Base-by-base conservation (phyloP, 2,113 vertebrate species). In the Speoplatyrhinus poulsoni region DNA sequence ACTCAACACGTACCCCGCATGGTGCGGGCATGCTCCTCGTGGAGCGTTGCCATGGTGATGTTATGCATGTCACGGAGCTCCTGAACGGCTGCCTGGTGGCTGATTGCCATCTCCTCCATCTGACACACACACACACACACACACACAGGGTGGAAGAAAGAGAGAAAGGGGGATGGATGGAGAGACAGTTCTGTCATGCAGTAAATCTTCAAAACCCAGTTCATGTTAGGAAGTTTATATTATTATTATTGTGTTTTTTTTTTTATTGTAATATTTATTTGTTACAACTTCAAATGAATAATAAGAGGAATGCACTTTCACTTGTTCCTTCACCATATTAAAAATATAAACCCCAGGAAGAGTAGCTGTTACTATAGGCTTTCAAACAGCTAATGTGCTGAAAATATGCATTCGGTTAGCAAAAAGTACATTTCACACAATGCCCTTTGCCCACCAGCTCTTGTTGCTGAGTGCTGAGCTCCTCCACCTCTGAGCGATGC, bases 91-190 rank as follows among this genome's bases (percentile, higher is more conserved):
- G 93, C 89, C 82, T 93, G 93, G 0, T 98, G 96, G 58, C 82
- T 88, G 60, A 92, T 82, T 19, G 94, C 92, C 85, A 98, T 91
- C 68, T 97, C 93, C 75, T 97, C 96, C 74, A 98, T 91, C 98
- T 98, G 87, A 76, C 55, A 79, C 36, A 68, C 50, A 33, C 32
- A 69, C 67, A 68, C 5, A 61, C 41, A 73, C 73, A 56, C 61
- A 63, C 61, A 63, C 41, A 49, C 61, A 63, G 10, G 48, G 46
- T 6, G 9, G 12, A n/a, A 50, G 46, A 49, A 12, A 50, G 46
- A 50, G 46, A 33, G 19, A 65, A 0, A 54, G 17, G 46, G 17
- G 33, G 15, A 59, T 17, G 13, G 4, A 36, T 12, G 48, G 53
- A 12, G 17, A 12, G 56, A n/a, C 5, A 59, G 36, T 41, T 41